Conservation (phyloP, 2,113 vertebrate species). For the Ictalurus furcatus region DNA sequence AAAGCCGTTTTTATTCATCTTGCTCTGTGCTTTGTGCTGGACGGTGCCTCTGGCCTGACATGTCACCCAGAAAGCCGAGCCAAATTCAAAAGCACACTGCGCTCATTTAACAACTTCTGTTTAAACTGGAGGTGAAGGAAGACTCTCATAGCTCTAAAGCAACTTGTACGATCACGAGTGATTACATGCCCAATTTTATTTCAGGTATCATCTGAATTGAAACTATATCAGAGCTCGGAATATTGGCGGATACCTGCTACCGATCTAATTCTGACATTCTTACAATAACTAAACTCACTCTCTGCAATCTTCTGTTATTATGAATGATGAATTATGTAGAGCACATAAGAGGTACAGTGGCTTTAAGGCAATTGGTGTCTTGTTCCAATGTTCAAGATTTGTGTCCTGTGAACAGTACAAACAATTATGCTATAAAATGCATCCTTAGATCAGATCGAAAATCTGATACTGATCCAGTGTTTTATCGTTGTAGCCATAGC, state of each 20-base stretch:
- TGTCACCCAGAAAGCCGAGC: background rate
- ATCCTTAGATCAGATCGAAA: background rate
- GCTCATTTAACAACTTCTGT: conserved; percentile 5
- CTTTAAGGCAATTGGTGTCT: background rate
- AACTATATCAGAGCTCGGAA: background rate
- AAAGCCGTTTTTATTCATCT: conserved; percentile 44
- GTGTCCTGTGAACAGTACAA: background rate
- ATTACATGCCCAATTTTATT: background rate
- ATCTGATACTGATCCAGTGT: background rate
- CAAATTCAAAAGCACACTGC: background rate
- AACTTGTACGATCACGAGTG: background rate
- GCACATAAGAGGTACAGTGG: background rate
- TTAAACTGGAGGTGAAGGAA: background rate
- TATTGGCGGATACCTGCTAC: background rate
- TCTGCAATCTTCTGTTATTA: background rate
- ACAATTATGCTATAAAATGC: background rate
- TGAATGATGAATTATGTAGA: background rate
- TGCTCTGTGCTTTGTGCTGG: conserved; percentile 13
- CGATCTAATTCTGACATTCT: background rate
- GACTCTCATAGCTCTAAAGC: background rate
- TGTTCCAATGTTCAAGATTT: background rate
- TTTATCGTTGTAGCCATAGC: background rate
- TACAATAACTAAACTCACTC: background rate
- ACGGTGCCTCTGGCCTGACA: background rate
- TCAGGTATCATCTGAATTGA: no score